Percentiles rank a stretch among this genome's conserved stretches.
Evolutionary conservation across 2,797 vertebrate genomes (phyloP).

Genomic region (Cygnus olor): DNA sequence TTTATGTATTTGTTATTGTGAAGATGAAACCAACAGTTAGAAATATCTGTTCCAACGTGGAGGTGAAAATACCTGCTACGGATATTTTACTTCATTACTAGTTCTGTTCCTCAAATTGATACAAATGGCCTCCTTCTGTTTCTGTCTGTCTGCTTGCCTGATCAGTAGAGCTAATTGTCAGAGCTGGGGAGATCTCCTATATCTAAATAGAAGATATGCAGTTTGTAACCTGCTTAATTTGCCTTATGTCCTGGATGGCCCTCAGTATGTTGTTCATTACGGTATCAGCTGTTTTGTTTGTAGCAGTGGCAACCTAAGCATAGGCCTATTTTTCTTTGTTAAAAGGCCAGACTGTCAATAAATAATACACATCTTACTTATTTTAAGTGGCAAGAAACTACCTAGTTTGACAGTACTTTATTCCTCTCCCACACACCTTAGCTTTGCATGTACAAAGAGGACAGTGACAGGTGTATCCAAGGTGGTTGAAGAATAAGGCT

Average conservation of each 20-base stretch:
- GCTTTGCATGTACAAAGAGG: background rate
- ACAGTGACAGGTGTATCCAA: background rate
- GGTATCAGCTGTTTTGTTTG: constrained; percentile 81
- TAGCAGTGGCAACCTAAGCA: constrained; percentile 73
- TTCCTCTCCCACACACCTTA: background rate
- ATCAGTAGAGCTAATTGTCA: constrained; percentile 79
- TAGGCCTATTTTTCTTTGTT: constrained; percentile 84
- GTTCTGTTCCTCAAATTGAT: constrained; percentile 83
- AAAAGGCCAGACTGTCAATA: constrained; percentile 80
- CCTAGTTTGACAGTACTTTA: background rate
- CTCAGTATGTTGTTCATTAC: constrained; percentile 84
- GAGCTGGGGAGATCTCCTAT: constrained; percentile 73
- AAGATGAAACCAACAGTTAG: constrained; percentile 41
- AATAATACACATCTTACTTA: constrained; percentile 66
- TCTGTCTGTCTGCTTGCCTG: constrained; percentile 80
- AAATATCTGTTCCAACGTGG: constrained; percentile 65
- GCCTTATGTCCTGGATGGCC: constrained; percentile 82
- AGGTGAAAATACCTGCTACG: constrained; percentile 71
- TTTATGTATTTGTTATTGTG: constrained; percentile 33
- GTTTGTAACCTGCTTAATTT: constrained; percentile 83
- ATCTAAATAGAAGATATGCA: constrained; percentile 79
- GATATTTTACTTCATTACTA: constrained; percentile 81
- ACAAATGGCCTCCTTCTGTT: constrained; percentile 86
- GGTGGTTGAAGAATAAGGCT: background rate
- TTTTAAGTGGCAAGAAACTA: constrained; percentile 47